Percentiles rank a stretch among this genome's conserved stretches.
Conservation (phyloP, 1,140 invertebrate species). For the Dendrolimus kikuchii region DNA sequence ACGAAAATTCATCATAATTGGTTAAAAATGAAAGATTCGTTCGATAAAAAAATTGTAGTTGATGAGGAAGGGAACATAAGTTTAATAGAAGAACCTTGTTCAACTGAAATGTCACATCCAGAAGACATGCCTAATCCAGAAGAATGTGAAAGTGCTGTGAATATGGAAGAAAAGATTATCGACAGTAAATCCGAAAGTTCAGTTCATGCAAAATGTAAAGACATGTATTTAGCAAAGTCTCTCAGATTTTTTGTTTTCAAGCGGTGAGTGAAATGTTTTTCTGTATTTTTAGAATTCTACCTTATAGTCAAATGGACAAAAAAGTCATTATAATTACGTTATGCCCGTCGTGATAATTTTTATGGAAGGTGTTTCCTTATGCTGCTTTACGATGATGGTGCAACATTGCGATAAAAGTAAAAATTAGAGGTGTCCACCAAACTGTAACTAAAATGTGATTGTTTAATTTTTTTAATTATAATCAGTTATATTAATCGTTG, state of each 20-base stretch:
- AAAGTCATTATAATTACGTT: too few relatives aligned
- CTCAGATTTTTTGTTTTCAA: constrained; percentile 43
- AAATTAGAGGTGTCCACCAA: too few relatives aligned
- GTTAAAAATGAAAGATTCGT: constrained; percentile 52
- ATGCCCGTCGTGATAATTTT: too few relatives aligned
- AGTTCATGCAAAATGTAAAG: constrained; percentile 34
- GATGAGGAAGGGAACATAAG: constrained; percentile 47
- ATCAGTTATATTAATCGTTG: constrained; percentile 9
- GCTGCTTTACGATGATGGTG: too few relatives aligned
- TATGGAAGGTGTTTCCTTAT: too few relatives aligned
- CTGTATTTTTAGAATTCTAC: background rate
- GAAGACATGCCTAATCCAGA: constrained; percentile 10
- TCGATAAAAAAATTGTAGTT: constrained; percentile 41
- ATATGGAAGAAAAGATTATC: constrained; percentile 9
- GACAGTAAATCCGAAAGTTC: constrained; percentile 20
- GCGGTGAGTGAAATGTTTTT: constrained; percentile 26
- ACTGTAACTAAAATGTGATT: too few relatives aligned
- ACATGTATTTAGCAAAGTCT: constrained; percentile 36
- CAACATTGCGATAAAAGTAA: too few relatives aligned
- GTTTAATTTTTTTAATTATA: too few relatives aligned
- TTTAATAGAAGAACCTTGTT: constrained; percentile 22
- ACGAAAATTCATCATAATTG: constrained; percentile 31
- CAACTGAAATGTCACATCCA: constrained; percentile 11
- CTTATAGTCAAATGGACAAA: background rate
- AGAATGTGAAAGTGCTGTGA: background rate